phyloP scores from a whole-genome alignment of 2,888 invertebrate genomes.

The Zeuzera pyrina region DNA sequence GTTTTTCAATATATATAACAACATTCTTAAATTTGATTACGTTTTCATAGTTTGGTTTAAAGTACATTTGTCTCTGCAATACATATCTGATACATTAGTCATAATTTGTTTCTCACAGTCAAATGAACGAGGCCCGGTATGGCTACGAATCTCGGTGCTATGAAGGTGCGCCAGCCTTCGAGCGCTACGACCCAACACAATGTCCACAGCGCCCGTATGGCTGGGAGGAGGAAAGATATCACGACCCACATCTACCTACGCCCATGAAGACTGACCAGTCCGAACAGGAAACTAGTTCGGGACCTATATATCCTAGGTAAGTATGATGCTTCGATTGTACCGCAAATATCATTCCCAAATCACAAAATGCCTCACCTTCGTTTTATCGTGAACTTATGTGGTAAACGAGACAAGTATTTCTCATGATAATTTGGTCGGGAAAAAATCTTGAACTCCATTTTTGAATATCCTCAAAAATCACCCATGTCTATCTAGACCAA shows the following conservation, averaged over 20 bases:
- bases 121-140: conserved; percentile 76
- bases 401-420: conserved; percentile 3
- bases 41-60: too few species aligned
- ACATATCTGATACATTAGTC: too few species aligned
- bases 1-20: too few species aligned
- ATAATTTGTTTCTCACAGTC: too few species aligned
- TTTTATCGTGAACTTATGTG: not conserved
- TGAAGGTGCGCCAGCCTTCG: conserved; percentile 66
- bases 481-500: too few species aligned
- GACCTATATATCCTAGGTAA: conserved; percentile 83
- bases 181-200: conserved; percentile 67
- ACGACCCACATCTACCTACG: conserved; percentile 71
- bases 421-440: too few species aligned
- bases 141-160: conserved; percentile 67
- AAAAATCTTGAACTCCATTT: too few species aligned
- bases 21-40: too few species aligned
- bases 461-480: too few species aligned
- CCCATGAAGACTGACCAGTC: conserved; percentile 81
- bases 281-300: conserved; percentile 77
- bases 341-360: not conserved
- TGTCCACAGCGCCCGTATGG: conserved; percentile 66
- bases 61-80: too few species aligned
- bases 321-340: conserved; percentile 19
- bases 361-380: too few species aligned
- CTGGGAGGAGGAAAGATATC: conserved; percentile 74